phyloP scores from a whole-genome alignment of 2,113 vertebrate species.

The Elachura formosa region DNA sequence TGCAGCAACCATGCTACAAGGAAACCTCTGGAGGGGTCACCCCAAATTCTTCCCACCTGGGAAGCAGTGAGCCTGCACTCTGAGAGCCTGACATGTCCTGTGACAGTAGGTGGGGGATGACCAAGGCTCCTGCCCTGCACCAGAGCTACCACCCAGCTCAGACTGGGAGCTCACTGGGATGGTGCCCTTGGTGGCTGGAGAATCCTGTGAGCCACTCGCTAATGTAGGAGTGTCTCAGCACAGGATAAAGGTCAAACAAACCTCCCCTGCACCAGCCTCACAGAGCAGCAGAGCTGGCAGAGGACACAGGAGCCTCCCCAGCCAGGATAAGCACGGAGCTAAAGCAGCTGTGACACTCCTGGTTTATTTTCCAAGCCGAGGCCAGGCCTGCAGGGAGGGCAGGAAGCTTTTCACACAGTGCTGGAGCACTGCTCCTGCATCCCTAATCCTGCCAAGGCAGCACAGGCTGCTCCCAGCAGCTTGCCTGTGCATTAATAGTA shows the following conservation, averaged over 20 bases:
- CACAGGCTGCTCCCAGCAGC: not conserved
- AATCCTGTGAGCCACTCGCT: fast-evolving
- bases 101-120: not conserved
- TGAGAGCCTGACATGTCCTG: not conserved
- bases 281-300: not conserved
- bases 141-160: not conserved
- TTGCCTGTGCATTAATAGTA: not conserved
- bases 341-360: not conserved
- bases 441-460: not conserved
- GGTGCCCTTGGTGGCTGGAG: not conserved
- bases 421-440: not conserved
- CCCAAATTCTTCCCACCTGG: fast-evolving
- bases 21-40: not conserved
- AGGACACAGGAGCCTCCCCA: not conserved
- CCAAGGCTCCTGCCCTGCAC: not conserved
- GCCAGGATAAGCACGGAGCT: not conserved
- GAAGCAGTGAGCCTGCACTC: fast-evolving
- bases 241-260: not conserved
- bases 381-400: not conserved
- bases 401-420: not conserved
- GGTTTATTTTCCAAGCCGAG: not conserved
- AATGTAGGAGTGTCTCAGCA: fast-evolving
- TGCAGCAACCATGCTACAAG: not conserved
- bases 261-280: fast-evolving
- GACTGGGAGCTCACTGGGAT: not conserved